A percentile compares a stretch with the other conserved stretches of the same genome.
These are phyloP conservation scores for Nemoura dubitans DNA, from an alignment of 2,888 invertebrate species.

Conservation along the genomic window DNA sequence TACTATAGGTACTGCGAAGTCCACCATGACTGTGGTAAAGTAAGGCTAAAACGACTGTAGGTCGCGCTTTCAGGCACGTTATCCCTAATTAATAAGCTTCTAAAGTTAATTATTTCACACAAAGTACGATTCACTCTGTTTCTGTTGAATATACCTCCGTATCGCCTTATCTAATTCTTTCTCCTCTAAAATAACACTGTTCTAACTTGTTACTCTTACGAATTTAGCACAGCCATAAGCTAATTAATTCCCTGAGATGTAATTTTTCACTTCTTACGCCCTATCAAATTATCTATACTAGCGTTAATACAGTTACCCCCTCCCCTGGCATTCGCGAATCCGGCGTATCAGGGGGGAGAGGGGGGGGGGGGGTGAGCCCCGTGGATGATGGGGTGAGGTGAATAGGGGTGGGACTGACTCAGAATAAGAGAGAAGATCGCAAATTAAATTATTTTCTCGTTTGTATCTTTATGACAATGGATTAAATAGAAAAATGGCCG, in stretches of 20 bases:
- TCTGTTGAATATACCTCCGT: neutral
- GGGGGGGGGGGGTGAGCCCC: neutral
- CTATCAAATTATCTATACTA: conserved; percentile 37
- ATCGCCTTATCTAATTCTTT: neutral
- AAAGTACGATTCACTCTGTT: neutral
- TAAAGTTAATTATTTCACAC: neutral
- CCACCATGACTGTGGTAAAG: too few species aligned
- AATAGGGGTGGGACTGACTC: conserved; percentile 26
- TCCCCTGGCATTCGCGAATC: neutral
- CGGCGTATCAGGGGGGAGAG: neutral
- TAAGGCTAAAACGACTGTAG: too few species aligned
- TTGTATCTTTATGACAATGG: conserved; percentile 42
- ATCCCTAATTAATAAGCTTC: neutral
- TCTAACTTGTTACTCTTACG: neutral
- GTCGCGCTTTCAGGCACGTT: neutral
- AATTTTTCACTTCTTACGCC: conserved; percentile 39
- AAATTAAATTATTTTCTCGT: conserved; percentile 42
- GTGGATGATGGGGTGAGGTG: too few species aligned
- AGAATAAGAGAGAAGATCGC: conserved; percentile 1
- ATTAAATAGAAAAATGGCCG: conserved; percentile 40
- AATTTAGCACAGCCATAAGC: conserved; percentile 30
- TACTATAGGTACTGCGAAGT: too few species aligned
- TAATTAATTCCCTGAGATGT: conserved; percentile 35
- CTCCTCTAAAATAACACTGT: neutral
- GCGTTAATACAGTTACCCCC: conserved; percentile 34